Evolutionary conservation across 2,113 vertebrate species (phyloP).

Genomic region (Pagrus major): DNA sequence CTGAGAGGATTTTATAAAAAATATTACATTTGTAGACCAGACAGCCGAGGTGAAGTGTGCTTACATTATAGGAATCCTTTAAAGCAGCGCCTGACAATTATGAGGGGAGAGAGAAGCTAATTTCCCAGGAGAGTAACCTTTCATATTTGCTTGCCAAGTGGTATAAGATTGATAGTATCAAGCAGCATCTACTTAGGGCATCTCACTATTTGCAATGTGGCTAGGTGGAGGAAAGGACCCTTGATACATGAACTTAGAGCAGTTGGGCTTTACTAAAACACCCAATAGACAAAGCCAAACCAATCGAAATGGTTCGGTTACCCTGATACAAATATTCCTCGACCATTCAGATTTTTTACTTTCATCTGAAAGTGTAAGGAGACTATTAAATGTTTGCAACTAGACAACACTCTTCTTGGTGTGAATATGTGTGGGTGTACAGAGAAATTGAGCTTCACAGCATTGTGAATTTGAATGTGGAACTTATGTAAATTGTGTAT

Average conservation of each 20-base stretch:
- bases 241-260: neutral
- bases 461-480: constrained; percentile 13
- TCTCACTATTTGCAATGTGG: neutral
- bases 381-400: constrained; percentile 14
- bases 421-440: constrained; percentile 14
- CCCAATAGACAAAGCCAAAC: neutral
- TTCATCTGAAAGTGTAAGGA: constrained; percentile 8
- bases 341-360: constrained; percentile 16
- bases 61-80: constrained; percentile 7
- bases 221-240: neutral
- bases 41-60: constrained; percentile 5
- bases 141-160: constrained; percentile 35
- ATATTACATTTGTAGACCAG: neutral
- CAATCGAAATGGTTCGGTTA: neutral
- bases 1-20: constrained; percentile 3
- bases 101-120: constrained; percentile 19
- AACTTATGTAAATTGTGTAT: neutral
- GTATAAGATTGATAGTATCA: constrained; percentile 23
- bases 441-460: constrained; percentile 23
- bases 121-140: constrained; percentile 49
- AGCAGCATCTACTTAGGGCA: neutral
- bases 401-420: constrained; percentile 10
- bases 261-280: neutral
- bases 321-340: neutral
- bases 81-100: constrained; percentile 32